Evolutionary conservation across 2,888 invertebrate species (phyloP), one percentile per base, ranked within the genome.

Genomic region (Bibio marci): DNA sequence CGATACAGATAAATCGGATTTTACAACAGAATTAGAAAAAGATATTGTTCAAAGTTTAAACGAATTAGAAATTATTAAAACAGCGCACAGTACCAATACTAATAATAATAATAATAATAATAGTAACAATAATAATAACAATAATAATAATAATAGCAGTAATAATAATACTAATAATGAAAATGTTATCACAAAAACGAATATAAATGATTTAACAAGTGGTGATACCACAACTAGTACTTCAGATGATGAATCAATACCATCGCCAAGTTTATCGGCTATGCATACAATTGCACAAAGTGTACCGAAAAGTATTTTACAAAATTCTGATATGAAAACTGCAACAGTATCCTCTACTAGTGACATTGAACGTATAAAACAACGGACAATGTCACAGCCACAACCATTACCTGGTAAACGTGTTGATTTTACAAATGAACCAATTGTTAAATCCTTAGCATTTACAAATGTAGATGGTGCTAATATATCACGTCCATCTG

Each of bases 401-500:
- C 58, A 44, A 53, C 41, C 46, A 7, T 4, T 4, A 6, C 44
- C 43, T 18, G 55, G 55, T 42, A 54, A 53, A 17, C 40, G 37
- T 33, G 57, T 59, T n/a, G 59, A 67, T 54, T 55, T 58, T 52
- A 45, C 51, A 37, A 50, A 57, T 43, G 54, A 55, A 39, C 48
- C 48, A 41, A 35, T 45, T 12, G 36, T 49, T 28, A 49, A 48
- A 41, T 47, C 48, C 3, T 26, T 50, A 26, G 41, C 47, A 35
- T 43, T 53, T 43, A 43, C 50, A 45, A 13, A n/a, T 18, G 39
- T 54, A 52, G 45, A 55, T 52, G 50, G 55, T 39, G 46, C 45
- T 43, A 52, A 59, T 42, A 49, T 56, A 11, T 58, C 59, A 13
- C 64, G 79, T 40, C 80, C 80, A 11, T 72, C 71, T 49, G 72